Evolutionary conservation across 2,888 invertebrate genomes (phyloP).

Genomic region (Agrenia bidenticulata): DNA sequence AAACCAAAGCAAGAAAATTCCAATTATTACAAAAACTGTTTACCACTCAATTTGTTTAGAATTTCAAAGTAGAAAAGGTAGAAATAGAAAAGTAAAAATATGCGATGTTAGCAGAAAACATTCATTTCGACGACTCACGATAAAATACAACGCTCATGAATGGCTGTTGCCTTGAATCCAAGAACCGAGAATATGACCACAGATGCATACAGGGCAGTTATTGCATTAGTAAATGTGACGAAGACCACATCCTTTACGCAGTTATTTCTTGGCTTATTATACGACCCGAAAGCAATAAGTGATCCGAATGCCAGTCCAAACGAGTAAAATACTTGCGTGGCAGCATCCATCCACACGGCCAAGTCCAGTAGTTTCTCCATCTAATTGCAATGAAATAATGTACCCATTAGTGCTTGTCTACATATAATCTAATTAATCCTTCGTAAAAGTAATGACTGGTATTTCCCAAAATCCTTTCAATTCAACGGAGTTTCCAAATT

Average conservation of each 20-base stretch:
- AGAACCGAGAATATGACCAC: conserved; percentile 93
- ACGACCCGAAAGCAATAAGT: conserved; percentile 91
- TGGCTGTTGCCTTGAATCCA: conserved; percentile 91
- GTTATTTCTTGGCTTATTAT: conserved; percentile 92
- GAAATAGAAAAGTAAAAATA: background rate
- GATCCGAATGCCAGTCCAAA: conserved; percentile 94
- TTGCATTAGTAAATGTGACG: conserved; percentile 87
- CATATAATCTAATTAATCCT: too few species aligned
- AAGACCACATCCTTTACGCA: conserved; percentile 87
- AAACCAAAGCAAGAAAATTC: too few species aligned
- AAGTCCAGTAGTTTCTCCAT: conserved; percentile 81
- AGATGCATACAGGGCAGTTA: conserved; percentile 92
- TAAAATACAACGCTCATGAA: conserved; percentile 79
- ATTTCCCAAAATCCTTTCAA: too few species aligned
- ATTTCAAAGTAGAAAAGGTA: background rate
- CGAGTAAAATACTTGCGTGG: conserved; percentile 95
- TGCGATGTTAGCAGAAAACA: background rate
- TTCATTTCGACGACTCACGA: conserved; percentile 61
- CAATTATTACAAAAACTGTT: background rate
- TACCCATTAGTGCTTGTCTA: too few species aligned
- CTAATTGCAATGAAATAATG: conserved; percentile 60
- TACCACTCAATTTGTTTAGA: background rate
- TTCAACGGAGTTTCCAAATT: too few species aligned
- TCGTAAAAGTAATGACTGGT: too few species aligned
- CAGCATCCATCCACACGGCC: conserved; percentile 92